These are phyloP conservation scores for Heliconius hewitsoni DNA, from an alignment of 1,140 invertebrate genomes.

Conservation along the genomic window DNA sequence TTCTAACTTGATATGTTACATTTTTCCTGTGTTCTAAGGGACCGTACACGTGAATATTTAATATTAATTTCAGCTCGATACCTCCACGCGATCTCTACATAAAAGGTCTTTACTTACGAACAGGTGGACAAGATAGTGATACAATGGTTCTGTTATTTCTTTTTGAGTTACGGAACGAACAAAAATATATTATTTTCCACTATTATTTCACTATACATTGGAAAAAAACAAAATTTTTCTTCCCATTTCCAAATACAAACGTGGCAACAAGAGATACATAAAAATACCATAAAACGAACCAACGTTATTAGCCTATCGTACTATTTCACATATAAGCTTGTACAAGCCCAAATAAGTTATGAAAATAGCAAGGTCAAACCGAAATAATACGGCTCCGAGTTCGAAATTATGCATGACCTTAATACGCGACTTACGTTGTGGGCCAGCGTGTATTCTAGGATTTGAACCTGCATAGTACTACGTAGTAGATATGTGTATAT, in stretches of 20 bases:
- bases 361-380: slow-evolving; percentile 33
- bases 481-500: not conserved
- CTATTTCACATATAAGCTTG: slow-evolving; percentile 12
- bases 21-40: too few relatives aligned
- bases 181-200: too few relatives aligned
- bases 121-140: too few relatives aligned
- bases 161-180: too few relatives aligned
- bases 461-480: not conserved
- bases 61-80: too few relatives aligned
- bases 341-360: slow-evolving; percentile 25
- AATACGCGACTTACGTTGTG: slow-evolving; percentile 37
- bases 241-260: not conserved
- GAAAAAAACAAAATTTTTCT: not conserved
- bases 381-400: slow-evolving; percentile 27
- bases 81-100: too few relatives aligned
- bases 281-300: slow-evolving; percentile 3
- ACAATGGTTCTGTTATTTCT: too few relatives aligned
- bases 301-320: slow-evolving; percentile 20
- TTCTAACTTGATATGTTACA: not conserved
- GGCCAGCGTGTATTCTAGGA: slow-evolving; percentile 34
- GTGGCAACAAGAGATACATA: not conserved
- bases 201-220: too few relatives aligned
- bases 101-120: too few relatives aligned
- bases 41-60: too few relatives aligned
- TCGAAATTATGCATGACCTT: slow-evolving; percentile 40